Evolutionary conservation across 2,888 invertebrate genomes (phyloP).

Genomic region (Watsonalla cultraria): DNA sequence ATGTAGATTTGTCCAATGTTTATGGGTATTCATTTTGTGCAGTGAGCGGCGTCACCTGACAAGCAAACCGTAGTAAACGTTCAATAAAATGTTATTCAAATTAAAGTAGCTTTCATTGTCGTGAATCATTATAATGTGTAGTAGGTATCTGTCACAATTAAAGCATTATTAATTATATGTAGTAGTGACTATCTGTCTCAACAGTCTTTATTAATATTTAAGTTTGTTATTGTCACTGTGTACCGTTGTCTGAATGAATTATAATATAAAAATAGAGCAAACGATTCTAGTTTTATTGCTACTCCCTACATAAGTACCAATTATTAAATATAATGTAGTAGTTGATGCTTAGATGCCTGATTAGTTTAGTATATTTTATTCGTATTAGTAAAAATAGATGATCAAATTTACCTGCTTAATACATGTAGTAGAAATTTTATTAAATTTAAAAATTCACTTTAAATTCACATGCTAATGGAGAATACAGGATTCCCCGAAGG

Average conservation of each 20-base stretch:
- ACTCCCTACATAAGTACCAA: slow-evolving; percentile 1
- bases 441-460: no score
- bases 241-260: slow-evolving; percentile 79
- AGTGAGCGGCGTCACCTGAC: background rate
- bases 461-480: no score
- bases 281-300: slow-evolving; percentile 60
- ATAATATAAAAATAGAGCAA: slow-evolving; percentile 74
- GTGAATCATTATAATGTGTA: slow-evolving; percentile 47
- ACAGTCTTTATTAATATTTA: slow-evolving; percentile 62
- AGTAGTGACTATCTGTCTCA: slow-evolving; percentile 57
- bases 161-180: slow-evolving; percentile 33
- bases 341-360: no score
- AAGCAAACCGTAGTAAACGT: background rate
- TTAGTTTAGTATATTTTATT: no score
- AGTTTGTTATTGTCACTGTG: slow-evolving; percentile 79
- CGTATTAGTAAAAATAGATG: no score
- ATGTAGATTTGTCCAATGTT: no score
- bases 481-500: no score
- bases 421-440: no score
- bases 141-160: slow-evolving; percentile 12
- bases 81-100: background rate
- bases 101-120: slow-evolving; percentile 20
- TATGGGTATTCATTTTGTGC: background rate
- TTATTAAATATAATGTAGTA: no score
- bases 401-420: no score